Evolutionary conservation across 2,113 vertebrate genomes (phyloP), one percentile per base, ranked within the genome.

Genomic region (Gadus macrocephalus): DNA sequence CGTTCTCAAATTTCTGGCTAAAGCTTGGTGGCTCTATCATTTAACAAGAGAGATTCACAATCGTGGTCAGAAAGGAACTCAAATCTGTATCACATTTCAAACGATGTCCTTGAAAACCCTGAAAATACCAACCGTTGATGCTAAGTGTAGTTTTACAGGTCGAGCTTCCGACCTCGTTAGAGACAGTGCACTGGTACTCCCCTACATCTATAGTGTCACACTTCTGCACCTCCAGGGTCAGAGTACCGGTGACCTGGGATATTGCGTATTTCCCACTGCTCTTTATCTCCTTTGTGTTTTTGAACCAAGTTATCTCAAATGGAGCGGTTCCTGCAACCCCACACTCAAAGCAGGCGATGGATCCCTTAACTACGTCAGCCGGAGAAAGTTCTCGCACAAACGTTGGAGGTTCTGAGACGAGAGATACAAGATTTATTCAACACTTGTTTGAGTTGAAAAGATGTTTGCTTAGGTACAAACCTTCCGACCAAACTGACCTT

Each of bases 101-200:
- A n/a, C 1, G 31, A 3, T 58, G 53, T n/a, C 20, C 67, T 28
- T 15, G 6, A 78, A 31, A 0, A 8, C 68, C 94, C 95, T 16
- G 6, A 78, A 31, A 0, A 8, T 69, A 95, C 95, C 88, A 85
- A 99, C 97, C 97, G 99, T 99, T 98, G 74, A 98, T 92, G 69
- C 74, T 86, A 12, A 99, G 91, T 14, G 83, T 90, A n/a, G 95
- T 87, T 55, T 87, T 95, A 87, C 93, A 96, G 17, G 91, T 92
- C 73, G 95, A 98, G 85, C 94, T 97, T 64, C 96, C 96, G 0
- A 93, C 95, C 85, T 98, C 95, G 12, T 97, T 99, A 77, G 94
- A 81, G 70, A 98, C 86, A 53, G 93, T 91, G 66, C 96, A 98
- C 74, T 95, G 95, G 84, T 99, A 99, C 83, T 98, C 95, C n/a